Base-by-base conservation (phyloP, 2,113 vertebrate species). In the Psilopogon haemacephalus region DNA sequence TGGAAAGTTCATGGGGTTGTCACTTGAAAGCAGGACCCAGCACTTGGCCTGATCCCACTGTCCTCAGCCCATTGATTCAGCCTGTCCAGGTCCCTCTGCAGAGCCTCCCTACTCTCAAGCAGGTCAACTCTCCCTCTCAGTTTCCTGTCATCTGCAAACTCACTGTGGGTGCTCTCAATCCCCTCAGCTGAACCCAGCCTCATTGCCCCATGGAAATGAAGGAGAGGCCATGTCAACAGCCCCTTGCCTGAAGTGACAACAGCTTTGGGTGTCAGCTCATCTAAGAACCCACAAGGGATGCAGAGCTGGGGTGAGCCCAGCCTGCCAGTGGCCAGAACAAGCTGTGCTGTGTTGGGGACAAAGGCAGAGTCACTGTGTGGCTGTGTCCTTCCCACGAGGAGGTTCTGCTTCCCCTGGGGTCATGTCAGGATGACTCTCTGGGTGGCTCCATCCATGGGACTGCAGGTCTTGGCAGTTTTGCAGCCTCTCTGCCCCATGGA, bases 241-340 rank as follows among this genome's bases (percentile, higher is more conserved):
- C 7, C 6, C 42, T 44, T 40, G 8, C 59, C 80, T 12, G 20
- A 55, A 17, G 9, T 19, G 56, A 40, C 21, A 58, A 40, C 35
- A 54, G 87, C 50, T 7, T 3, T 6, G 20, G 30, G 2, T 9
- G 44, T 24, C 46, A 74, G 46, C 65, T 55, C 72, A 23, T 0
- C 64, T 8, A 27, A 50, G 81, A 55, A 32, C 3, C n/a, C 63
- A 15, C 48, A 17, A 2, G 0, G 2, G n/a, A 5, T 8, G 20
- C 30, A 4, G 0, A 1, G 35, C 9, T 26, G 37, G 21, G 24
- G 48, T 32, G 26, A 73, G 10, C 42, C 7, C 20, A 5, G 5
- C 12, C 69, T 5, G 6, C 21, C 2, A 3, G 50, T 13, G 4
- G 17, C 13, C 6, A 32, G 15, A 27, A 23, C 3, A 13, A 37